phyloP scores from a whole-genome alignment of 2,113 vertebrate genomes.

The Otocyon megalotis region DNA sequence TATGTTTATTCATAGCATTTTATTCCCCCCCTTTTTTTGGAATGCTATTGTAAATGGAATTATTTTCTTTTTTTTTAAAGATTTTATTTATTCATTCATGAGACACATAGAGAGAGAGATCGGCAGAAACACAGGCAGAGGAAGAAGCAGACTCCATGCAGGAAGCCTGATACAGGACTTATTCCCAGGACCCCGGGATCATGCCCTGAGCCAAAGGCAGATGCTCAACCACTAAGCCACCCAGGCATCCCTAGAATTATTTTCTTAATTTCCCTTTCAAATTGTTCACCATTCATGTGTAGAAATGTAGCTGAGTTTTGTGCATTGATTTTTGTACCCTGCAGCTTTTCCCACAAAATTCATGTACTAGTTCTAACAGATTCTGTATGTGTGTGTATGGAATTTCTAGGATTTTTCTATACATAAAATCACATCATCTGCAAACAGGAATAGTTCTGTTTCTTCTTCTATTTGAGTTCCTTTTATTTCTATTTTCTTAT shows the following conservation, averaged over 20 bases:
- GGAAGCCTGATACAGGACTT: no score
- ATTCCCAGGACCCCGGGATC: no score
- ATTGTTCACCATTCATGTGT: neutral
- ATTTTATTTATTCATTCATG: no score
- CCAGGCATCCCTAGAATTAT: neutral
- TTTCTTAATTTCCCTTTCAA: slow-evolving; percentile 31
- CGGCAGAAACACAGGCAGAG: no score
- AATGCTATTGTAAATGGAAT: neutral
- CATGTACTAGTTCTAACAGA: neutral
- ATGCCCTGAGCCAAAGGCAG: no score
- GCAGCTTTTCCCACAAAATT: neutral
- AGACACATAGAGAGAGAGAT: no score
- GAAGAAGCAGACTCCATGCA: no score
- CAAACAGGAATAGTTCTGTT: neutral
- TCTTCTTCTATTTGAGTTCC: neutral
- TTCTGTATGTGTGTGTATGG: neutral
- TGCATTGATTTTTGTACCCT: neutral
- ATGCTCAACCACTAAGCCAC: no score
- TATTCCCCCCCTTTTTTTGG: neutral
- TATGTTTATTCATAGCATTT: neutral
- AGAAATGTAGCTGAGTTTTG: neutral
- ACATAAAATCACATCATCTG: neutral
- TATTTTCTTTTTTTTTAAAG: slow-evolving; percentile 36
- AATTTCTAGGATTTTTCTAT: neutral
- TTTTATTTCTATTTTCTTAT: neutral